phyloP scores from a whole-genome alignment of 2,888 invertebrate species.

The Cantharis nigra region DNA sequence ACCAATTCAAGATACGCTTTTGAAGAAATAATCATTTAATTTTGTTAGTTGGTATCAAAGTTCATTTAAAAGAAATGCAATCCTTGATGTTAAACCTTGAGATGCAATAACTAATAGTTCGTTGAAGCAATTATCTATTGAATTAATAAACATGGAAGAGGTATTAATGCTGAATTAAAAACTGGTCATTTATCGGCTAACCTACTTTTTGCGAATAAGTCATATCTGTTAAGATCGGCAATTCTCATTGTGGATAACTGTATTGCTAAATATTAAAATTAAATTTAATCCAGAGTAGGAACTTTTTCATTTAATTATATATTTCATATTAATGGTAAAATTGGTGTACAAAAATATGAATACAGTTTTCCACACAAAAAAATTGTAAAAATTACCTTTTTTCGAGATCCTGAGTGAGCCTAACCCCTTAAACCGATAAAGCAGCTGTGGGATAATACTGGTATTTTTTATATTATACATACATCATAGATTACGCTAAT shows the following conservation, averaged over 20 bases:
- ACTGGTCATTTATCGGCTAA: neutral
- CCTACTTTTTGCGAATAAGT: neutral
- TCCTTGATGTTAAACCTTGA: neutral
- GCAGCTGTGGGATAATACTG: neutral
- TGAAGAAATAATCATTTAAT: neutral
- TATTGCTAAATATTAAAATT: neutral
- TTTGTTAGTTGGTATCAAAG: neutral
- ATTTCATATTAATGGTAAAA: no score
- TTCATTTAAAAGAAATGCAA: neutral
- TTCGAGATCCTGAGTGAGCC: no score
- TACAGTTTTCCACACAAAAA: no score
- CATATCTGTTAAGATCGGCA: neutral
- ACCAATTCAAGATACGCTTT: no score
- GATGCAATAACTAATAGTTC: neutral
- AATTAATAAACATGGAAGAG: neutral
- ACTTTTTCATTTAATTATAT: no score
- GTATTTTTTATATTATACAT: neutral
- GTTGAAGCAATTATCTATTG: neutral
- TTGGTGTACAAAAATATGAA: no score
- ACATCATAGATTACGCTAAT: neutral
- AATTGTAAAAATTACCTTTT: no score
- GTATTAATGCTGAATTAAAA: neutral
- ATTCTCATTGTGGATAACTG: neutral
- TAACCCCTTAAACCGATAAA: neutral
- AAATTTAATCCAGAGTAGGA: no score